Conservation (phyloP, 2,113 vertebrate genomes). For the Mesitornis unicolor region DNA sequence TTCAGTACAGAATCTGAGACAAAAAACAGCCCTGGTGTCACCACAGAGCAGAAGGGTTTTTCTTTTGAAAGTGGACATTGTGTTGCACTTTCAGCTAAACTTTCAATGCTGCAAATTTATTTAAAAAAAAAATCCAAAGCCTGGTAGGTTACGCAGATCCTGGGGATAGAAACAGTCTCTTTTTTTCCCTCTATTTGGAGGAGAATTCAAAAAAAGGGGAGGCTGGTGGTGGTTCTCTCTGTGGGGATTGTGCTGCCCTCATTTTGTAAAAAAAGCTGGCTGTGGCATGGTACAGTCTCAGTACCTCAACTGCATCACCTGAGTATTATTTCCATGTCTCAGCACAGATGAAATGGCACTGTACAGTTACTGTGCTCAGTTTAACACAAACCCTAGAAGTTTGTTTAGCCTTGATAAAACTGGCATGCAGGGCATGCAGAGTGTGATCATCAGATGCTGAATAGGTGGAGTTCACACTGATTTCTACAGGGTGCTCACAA, state of each 20-base stretch:
- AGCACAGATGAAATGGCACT: neutral
- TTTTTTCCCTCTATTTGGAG: neutral
- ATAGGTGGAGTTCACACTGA: neutral
- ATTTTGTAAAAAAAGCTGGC: neutral
- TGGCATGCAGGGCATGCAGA: neutral
- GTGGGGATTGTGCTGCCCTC: neutral
- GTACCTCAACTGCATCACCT: neutral
- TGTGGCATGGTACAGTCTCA: neutral
- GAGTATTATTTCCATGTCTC: accelerated
- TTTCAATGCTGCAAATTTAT: neutral
- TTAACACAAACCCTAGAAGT: neutral
- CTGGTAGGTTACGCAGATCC: accelerated
- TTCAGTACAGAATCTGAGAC: neutral
- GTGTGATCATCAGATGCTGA: neutral
- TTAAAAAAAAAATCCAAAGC: neutral
- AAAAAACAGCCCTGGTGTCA: neutral
- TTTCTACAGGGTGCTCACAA: neutral
- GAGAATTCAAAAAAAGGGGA: neutral
- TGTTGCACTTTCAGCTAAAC: neutral
- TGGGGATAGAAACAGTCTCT: neutral
- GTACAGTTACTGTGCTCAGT: accelerated
- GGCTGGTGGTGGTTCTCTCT: accelerated
- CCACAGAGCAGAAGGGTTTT: neutral
- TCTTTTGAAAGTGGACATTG: accelerated
- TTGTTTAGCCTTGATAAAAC: neutral